A percentile compares a stretch with the other conserved stretches of the same genome.
Evolutionary conservation across 2,797 vertebrate genomes (phyloP).

Genomic region (Dipus sagitta): DNA sequence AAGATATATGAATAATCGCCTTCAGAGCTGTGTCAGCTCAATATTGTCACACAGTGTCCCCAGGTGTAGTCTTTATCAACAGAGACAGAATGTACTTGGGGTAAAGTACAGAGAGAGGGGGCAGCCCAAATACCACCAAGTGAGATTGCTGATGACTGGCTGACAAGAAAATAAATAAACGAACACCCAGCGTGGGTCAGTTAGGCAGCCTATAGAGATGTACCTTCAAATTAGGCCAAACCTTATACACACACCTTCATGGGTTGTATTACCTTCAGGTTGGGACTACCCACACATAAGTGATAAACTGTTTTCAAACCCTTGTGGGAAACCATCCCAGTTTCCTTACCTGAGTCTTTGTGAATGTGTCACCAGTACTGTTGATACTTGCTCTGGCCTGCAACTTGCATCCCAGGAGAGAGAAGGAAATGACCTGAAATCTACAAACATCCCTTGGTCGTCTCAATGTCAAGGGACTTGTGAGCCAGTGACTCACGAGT

Average conservation of each 20-base stretch:
- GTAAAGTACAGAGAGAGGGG: not conserved
- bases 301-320: not conserved
- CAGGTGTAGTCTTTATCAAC: not conserved
- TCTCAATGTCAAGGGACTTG: not conserved
- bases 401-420: not conserved
- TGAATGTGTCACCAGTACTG: not conserved
- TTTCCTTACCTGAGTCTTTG: not conserved
- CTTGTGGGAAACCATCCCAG: not conserved
- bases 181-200: not conserved
- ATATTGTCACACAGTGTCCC: not conserved
- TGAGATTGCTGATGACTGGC: not conserved
- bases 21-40: not conserved
- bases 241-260: not conserved
- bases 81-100: not conserved
- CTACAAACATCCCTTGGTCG: conserved; percentile 34
- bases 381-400: not conserved
- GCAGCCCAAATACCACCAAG: not conserved
- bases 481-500: not conserved
- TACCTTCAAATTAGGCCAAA: not conserved
- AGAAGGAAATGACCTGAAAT: conserved; percentile 38
- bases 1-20: not conserved
- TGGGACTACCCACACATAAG: not conserved
- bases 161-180: not conserved
- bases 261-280: not conserved
- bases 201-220: not conserved